phyloP scores from a whole-genome alignment of 2,888 invertebrate species.

The Phytoseiulus persimilis region DNA sequence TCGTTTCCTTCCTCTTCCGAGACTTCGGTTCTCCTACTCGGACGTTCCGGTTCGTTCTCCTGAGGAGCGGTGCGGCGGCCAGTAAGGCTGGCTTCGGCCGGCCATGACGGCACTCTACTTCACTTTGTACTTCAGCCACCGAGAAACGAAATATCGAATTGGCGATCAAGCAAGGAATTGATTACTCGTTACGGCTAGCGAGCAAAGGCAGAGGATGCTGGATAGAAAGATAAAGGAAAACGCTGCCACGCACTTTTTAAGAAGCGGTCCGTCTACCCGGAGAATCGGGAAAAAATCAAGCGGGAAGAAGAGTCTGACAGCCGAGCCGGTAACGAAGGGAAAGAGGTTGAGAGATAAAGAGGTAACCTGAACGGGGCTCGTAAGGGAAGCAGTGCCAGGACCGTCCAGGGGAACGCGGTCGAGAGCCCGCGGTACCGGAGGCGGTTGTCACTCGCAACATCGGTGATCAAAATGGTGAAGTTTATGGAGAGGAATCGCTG shows the following conservation, averaged over 20 bases:
- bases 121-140: not conserved
- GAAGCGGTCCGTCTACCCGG: not conserved
- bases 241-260: not conserved
- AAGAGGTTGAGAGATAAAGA: not conserved
- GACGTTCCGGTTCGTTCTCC: not conserved
- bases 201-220: not conserved
- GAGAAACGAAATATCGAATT: constrained; percentile 37
- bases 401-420: not conserved
- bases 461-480: not conserved
- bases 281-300: not conserved
- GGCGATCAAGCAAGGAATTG: constrained; percentile 32
- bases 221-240: not conserved
- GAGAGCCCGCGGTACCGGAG: not conserved
- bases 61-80: not conserved
- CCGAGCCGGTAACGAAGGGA: not conserved
- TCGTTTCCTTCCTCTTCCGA: too few relatives aligned
- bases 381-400: not conserved
- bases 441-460: not conserved
- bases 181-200: constrained; percentile 19
- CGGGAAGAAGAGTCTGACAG: not conserved
- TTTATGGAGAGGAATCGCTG: not conserved
- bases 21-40: not conserved
- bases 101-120: not conserved
- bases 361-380: not conserved
- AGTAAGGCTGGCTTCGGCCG: too few relatives aligned